Percentiles rank a stretch among this genome's conserved stretches.
Evolutionary conservation across 2,113 vertebrate genomes (phyloP).

Genomic region (Plestiodon gilberti): DNA sequence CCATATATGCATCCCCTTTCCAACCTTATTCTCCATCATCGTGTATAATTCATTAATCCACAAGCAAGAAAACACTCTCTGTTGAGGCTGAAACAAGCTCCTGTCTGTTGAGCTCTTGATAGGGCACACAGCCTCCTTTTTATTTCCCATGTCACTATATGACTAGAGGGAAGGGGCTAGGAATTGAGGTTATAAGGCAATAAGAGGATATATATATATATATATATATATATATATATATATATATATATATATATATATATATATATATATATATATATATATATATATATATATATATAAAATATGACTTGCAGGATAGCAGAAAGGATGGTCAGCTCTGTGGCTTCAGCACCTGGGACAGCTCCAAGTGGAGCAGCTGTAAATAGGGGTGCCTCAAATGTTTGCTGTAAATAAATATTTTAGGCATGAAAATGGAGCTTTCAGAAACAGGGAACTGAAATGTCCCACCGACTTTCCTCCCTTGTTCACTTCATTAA

Average conservation of each 20-base stretch:
- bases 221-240: too few relatives aligned
- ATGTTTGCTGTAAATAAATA: background rate
- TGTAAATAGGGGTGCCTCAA: background rate
- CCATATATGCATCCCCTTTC: background rate
- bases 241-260: too few relatives aligned
- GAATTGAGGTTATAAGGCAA: background rate
- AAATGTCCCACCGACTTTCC: too few relatives aligned
- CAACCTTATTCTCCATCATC: background rate
- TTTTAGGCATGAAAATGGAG: background rate
- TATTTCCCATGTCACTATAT: background rate
- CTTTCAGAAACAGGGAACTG: background rate
- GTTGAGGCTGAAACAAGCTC: background rate
- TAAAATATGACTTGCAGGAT: background rate
- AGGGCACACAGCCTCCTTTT: background rate
- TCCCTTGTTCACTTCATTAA: background rate
- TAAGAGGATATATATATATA: too few relatives aligned
- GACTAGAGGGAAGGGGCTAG: background rate
- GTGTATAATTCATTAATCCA: slow-evolving; percentile 3
- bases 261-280: too few relatives aligned
- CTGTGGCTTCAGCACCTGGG: background rate
- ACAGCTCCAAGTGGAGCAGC: background rate
- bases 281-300: too few relatives aligned
- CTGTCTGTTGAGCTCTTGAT: background rate
- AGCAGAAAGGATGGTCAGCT: background rate
- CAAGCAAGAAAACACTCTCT: background rate